Evolutionary conservation across 2,797 vertebrate species (phyloP), one percentile per base, ranked within the genome.

Genomic region (Schizothorax lantsangensis): DNA sequence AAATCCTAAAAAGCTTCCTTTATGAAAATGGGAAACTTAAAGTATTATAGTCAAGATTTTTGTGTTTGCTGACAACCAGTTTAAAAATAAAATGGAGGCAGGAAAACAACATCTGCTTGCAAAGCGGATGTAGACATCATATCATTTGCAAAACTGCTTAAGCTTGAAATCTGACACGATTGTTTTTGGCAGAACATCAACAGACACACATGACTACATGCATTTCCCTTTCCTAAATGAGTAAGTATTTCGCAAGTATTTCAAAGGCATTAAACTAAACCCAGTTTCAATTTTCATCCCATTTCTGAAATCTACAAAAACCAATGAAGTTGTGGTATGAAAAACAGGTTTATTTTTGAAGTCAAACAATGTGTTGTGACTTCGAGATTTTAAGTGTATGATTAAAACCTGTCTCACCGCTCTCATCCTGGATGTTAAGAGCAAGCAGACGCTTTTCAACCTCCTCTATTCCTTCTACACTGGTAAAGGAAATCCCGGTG

Each of bases 401-500:
- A 57, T 14, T 45, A 57, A 62, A 43, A 17, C 15, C 4, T 2
- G 19, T 66, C 78, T 86, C 69, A 85, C 77, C 79, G 19, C 17
- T 74, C 64, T 86, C 89, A 5, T 68, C 74, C 6, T 84, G 45
- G 43, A 92, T 86, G 12, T 80, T 84, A 21, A 92, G 86, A 30
- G 88, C 83, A 36, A 84, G 52, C 30, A 93, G 74, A 8, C 88
- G 83, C 10, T 26, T 43, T 78, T 90, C 43, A 54, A 92, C 78
- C 5, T 88, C 87, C 0, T 90, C 88, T 40, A 89, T 83, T 43
- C 71, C 81, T 17, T 92, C 89, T 15, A 64, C 78, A 12, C 59
- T 79, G n/a, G 17, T 47, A 45, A 81, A 86, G 30, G 87, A 33
- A 75, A 91, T 89, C 4, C 93, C 92, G 19, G 43, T 87, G 88